A percentile compares a stretch with the other conserved stretches of the same genome.
phyloP scores from a whole-genome alignment of 1,140 invertebrate genomes.

The Coptotermes formosanus region DNA sequence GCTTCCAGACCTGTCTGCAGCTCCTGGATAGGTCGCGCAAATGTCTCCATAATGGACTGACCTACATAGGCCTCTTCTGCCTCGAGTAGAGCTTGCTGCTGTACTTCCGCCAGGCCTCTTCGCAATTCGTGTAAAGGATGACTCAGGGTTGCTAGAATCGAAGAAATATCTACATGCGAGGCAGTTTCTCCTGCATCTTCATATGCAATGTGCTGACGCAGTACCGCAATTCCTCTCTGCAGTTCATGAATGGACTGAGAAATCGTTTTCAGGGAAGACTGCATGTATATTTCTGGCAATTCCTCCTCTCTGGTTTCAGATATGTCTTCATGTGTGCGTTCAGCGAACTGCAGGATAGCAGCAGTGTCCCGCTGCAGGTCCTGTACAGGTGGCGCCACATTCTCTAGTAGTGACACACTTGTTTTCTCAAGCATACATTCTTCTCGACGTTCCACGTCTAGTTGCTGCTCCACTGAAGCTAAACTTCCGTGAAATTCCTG shows the following conservation, averaged over 20 bases:
- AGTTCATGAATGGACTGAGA: neutral
- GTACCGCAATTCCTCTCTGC: neutral
- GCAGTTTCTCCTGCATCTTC: neutral
- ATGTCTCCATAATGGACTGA: neutral
- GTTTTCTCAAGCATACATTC: conserved; percentile 44
- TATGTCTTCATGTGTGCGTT: neutral
- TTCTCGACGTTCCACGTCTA: conserved; percentile 8
- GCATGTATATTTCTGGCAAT: neutral
- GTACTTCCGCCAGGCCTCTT: conserved; percentile 12
- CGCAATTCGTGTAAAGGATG: conserved; percentile 43
- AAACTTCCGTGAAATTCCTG: conserved; percentile 60
- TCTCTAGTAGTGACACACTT: conserved; percentile 53
- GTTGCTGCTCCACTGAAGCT: conserved; percentile 48
- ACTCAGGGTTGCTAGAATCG: conserved; percentile 39
- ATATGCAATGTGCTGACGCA: neutral
- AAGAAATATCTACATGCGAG: conserved; percentile 36
- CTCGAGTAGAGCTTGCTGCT: conserved; percentile 18
- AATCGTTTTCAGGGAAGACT: conserved; percentile 1
- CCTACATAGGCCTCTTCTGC: neutral
- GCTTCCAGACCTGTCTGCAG: neutral
- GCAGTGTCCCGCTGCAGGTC: neutral
- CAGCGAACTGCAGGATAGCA: neutral
- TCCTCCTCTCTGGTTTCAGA: neutral
- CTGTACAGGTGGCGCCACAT: conserved; percentile 45
- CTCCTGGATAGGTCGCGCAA: neutral